Conservation (phyloP, 1,140 invertebrate species). For the Nephotettix cincticeps region DNA sequence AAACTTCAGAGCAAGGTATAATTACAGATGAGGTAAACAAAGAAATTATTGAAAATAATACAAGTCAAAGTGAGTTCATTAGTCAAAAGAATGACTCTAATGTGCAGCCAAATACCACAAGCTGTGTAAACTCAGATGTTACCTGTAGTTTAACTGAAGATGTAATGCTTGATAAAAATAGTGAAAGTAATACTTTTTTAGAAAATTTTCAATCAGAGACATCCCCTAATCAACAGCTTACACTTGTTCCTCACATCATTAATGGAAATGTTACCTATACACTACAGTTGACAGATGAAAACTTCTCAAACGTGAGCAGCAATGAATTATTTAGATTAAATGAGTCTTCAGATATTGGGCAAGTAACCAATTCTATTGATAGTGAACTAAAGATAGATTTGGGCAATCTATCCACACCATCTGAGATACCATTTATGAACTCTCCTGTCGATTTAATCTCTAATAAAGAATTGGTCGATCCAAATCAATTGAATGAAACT, state of each 20-base stretch:
- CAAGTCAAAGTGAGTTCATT: neutral
- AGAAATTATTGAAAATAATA: neutral
- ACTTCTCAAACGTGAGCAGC: neutral
- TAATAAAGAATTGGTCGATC: neutral
- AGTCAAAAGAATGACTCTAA: neutral
- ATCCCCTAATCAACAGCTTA: neutral
- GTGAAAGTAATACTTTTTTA: neutral
- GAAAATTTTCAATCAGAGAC: neutral
- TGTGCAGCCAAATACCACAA: neutral
- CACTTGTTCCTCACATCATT: constrained; percentile 1
- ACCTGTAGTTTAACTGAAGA: neutral
- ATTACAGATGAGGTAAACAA: neutral
- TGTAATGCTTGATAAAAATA: too few species aligned
- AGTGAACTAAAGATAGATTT: neutral
- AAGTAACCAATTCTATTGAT: neutral
- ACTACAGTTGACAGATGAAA: neutral
- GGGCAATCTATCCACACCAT: neutral
- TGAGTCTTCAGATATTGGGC: neutral
- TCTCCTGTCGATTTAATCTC: neutral
- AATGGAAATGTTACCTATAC: constrained; percentile 15
- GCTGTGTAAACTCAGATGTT: neutral
- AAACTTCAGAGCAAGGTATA: neutral
- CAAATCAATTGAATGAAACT: too few species aligned
- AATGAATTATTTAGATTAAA: neutral
- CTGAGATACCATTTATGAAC: neutral